Base-by-base conservation (phyloP, 1,140 invertebrate species). In the Lethrus apterus region DNA sequence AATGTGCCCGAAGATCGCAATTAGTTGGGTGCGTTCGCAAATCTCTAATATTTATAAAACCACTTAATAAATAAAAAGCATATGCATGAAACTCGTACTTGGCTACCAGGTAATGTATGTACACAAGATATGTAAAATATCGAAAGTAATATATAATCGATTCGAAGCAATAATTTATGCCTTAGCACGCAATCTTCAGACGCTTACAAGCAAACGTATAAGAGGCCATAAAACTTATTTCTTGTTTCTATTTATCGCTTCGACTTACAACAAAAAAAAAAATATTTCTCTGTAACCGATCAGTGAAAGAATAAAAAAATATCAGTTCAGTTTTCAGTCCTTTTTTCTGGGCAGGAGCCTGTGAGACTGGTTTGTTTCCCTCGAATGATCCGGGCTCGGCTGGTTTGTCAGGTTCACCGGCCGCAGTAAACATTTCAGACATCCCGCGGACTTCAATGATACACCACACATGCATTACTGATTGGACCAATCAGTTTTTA, bases 91-190 rank as follows among this genome's bases (percentile, higher is more conserved):
- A 21, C 35, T 38, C 18, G 10, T 10, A n/a, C 35, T n/a, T 11
- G 32, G 56, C 56, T 58, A 58, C 53, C 53, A 47, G 50, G 53
- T 58, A 57, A 57, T 57, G 50, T 52, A 58, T 55, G 50, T 53
- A 47, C 47, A 43, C 48, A 51, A 53, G 45, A 30, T 35, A 55
- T 49, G 53, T 58, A 52, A 58, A 58, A 51, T 55, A 58, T 53
- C 47, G 35, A 51, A 41, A 41, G 44, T 46, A 50, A 57, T 57
- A 59, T 59, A 59, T 57, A 51, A 48, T 33, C 29, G 51, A 56
- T 48, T 44, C 46, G 17, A 26, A 45, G 55, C 46, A 34, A 51
- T 59, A 50, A 55, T 48, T 58, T 58, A 57, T 20, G 35, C 36
- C 45, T 50, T 50, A 38, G 51, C 54, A 56, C 51, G 54, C 54